Percentiles rank a stretch among this genome's conserved stretches.
These are phyloP conservation scores for Sula dactylatra DNA, from an alignment of 2,113 vertebrate genomes.

Conservation along the genomic window DNA sequence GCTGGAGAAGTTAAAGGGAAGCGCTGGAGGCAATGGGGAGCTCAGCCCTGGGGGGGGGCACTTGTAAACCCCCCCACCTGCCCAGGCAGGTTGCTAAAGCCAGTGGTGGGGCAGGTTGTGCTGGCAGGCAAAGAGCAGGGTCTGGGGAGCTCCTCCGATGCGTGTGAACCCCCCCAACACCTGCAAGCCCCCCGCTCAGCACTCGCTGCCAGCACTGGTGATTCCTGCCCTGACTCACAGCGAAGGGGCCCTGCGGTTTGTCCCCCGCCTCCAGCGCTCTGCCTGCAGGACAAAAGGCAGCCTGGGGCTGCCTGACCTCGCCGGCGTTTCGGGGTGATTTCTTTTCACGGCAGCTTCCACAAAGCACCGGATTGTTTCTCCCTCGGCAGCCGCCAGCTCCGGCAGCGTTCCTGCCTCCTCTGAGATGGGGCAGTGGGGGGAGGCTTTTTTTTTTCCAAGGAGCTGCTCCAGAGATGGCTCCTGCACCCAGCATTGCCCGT, in stretches of 20 bases:
- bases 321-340: neutral
- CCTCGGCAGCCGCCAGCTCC: neutral
- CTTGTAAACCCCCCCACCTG: neutral
- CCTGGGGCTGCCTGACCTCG: neutral
- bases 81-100: neutral
- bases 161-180: too few species aligned
- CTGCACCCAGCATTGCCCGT: accelerated
- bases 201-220: neutral
- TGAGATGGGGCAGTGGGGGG: neutral
- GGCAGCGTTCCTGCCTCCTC: neutral
- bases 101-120: neutral
- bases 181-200: neutral
- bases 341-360: neutral
- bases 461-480: neutral
- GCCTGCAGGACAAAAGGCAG: neutral
- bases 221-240: neutral
- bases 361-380: neutral
- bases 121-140: neutral
- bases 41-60: neutral
- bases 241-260: neutral
- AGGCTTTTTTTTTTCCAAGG: neutral
- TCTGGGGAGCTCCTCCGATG: neutral
- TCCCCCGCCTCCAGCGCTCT: neutral
- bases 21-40: neutral
- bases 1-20: neutral